Percentiles rank a stretch among this genome's conserved stretches.
Conservation (phyloP, 2,113 vertebrate genomes). For the Hydrochoerus hydrochaeris region DNA sequence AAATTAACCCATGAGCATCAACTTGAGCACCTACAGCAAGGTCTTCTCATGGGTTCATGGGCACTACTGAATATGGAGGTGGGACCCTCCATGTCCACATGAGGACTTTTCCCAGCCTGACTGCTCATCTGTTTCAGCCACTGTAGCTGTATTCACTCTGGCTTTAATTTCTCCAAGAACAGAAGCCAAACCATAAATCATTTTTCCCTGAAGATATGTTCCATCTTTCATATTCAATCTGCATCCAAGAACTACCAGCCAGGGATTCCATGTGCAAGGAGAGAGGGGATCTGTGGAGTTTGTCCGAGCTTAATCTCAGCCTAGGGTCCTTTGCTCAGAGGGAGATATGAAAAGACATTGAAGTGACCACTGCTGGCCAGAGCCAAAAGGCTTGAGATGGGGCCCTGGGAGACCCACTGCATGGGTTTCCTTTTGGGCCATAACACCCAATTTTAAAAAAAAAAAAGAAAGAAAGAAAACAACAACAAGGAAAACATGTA, state of each 20-base stretch:
- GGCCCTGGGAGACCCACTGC: background rate
- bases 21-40: background rate
- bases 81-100: background rate
- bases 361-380: too few relatives aligned
- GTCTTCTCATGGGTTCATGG: rapidly evolving
- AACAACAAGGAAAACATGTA: background rate
- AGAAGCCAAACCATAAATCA: background rate
- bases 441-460: background rate
- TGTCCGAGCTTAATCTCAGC: background rate
- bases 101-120: background rate
- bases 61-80: rapidly evolving
- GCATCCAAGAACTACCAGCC: background rate
- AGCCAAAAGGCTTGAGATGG: background rate
- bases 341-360: background rate
- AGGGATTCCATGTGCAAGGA: background rate
- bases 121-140: background rate
- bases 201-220: conserved; percentile 12
- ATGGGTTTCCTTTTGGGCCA: background rate
- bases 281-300: background rate
- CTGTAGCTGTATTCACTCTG: background rate
- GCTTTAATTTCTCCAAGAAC: background rate
- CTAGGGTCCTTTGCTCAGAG: background rate
- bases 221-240: background rate
- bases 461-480: too few relatives aligned
- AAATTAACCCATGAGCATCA: background rate